Evolutionary conservation across 2,888 invertebrate species (phyloP).

Genomic region (Hyppa rectilinea): DNA sequence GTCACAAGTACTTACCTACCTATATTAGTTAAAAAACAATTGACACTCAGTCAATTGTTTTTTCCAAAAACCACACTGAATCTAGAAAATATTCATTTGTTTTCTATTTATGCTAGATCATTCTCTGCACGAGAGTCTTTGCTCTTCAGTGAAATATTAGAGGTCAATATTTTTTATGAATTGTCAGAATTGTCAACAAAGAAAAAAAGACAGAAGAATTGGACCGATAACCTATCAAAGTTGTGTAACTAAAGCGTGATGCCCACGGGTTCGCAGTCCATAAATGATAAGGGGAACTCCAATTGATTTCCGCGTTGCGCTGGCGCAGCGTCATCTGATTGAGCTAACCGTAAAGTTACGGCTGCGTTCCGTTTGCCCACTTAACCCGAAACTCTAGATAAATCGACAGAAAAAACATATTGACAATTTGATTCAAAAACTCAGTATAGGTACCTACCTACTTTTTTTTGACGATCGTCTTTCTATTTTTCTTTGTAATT

Average conservation of each 20-base stretch:
- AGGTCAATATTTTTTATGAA: too few relatives aligned
- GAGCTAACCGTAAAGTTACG: constrained; percentile 79
- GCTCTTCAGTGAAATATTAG: background rate
- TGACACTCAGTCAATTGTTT: constrained; percentile 4
- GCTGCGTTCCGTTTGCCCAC: constrained; percentile 61
- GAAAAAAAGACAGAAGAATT: background rate
- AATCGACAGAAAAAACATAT: constrained; percentile 36
- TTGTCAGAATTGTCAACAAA: background rate
- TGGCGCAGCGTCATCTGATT: constrained; percentile 80
- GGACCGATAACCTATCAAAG: constrained; percentile 27
- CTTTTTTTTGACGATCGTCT: constrained; percentile 19
- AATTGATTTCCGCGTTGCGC: constrained; percentile 86
- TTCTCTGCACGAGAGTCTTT: background rate
- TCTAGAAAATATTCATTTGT: background rate
- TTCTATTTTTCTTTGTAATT: constrained; percentile 34
- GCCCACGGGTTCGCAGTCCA: constrained; percentile 76
- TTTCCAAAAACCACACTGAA: too few relatives aligned
- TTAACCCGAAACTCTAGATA: constrained; percentile 45
- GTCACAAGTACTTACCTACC: background rate
- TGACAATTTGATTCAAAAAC: constrained; percentile 39
- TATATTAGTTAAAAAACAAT: constrained; percentile 2
- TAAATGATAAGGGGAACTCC: constrained; percentile 75
- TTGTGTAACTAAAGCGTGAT: constrained; percentile 73
- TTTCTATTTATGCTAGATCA: background rate
- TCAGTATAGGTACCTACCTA: constrained; percentile 2